phyloP scores from a whole-genome alignment of 1,140 invertebrate species.

The Drosophila pallidifrons region DNA sequence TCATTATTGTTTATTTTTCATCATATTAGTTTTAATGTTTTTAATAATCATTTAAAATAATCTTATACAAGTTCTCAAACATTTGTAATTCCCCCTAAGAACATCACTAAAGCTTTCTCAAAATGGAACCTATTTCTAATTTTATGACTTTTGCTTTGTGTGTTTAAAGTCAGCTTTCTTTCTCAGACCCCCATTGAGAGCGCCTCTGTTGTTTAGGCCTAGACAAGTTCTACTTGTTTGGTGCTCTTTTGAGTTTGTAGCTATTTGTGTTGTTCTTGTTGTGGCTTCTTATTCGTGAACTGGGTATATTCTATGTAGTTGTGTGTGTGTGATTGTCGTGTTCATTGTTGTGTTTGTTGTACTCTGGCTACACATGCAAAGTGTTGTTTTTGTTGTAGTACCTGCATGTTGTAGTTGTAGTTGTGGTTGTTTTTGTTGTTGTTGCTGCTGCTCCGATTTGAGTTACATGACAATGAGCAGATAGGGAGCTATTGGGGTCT shows the following conservation, averaged over 20 bases:
- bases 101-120: neutral
- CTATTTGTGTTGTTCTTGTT: conserved; percentile 39
- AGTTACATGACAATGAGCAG: conserved; percentile 75
- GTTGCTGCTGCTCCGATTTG: conserved; percentile 63
- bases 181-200: conserved; percentile 16
- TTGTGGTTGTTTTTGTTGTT: conserved; percentile 58
- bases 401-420: conserved; percentile 38
- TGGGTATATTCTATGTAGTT: neutral
- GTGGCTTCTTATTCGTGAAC: conserved; percentile 31
- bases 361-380: conserved; percentile 69
- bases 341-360: conserved; percentile 56
- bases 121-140: neutral
- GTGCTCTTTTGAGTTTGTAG: conserved; percentile 44
- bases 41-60: no score
- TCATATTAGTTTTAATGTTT: no score
- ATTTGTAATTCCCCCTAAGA: neutral
- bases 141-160: neutral
- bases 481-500: conserved; percentile 53
- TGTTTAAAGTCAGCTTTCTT: neutral
- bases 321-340: conserved; percentile 22
- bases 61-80: neutral
- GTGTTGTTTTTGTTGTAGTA: conserved; percentile 71
- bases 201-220: conserved; percentile 63
- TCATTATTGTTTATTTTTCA: no score
- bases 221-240: conserved; percentile 80